Percentiles rank a stretch among this genome's conserved stretches.
Conservation (phyloP, 2,888 invertebrate genomes). For the Gnatocerus cornutus region DNA sequence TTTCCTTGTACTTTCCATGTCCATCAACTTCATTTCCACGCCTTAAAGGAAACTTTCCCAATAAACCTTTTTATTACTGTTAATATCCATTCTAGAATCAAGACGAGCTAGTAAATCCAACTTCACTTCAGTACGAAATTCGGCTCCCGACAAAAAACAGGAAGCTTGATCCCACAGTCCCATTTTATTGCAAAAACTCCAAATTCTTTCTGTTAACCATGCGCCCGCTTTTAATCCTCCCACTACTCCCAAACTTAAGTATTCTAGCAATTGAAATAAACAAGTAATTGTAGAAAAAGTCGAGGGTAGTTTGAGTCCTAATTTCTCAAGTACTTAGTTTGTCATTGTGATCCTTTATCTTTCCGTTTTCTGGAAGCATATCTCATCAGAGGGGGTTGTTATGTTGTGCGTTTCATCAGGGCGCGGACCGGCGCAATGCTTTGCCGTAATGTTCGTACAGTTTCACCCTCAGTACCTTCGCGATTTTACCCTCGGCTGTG, state of each 20-base stretch:
- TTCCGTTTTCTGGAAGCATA: constrained; percentile 56
- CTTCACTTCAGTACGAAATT: background rate
- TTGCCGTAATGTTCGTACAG: constrained; percentile 44
- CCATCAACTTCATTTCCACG: constrained; percentile 1
- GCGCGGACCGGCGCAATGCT: constrained; percentile 56
- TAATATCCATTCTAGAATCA: constrained; percentile 14
- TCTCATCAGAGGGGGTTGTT: constrained; percentile 54
- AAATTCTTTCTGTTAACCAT: constrained; percentile 4
- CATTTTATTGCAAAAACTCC: constrained; percentile 12
- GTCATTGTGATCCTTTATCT: constrained; percentile 57
- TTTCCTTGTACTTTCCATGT: background rate
- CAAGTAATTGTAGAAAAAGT: no score
- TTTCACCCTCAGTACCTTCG: constrained; percentile 53
- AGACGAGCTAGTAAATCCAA: constrained; percentile 9
- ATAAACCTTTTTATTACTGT: constrained; percentile 19
- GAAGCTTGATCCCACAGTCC: constrained; percentile 3
- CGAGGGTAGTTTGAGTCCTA: constrained; percentile 47
- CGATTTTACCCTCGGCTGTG: constrained; percentile 32
- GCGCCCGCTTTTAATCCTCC: background rate
- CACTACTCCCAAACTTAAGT: background rate
- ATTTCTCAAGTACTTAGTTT: constrained; percentile 57
- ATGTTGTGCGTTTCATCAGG: constrained; percentile 55
- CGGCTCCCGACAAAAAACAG: constrained; percentile 5
- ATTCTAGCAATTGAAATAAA: background rate
- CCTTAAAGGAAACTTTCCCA: background rate